phyloP scores from a whole-genome alignment of 92 coral and sea anemone species.

The Chrysogorgia sp. region DNA sequence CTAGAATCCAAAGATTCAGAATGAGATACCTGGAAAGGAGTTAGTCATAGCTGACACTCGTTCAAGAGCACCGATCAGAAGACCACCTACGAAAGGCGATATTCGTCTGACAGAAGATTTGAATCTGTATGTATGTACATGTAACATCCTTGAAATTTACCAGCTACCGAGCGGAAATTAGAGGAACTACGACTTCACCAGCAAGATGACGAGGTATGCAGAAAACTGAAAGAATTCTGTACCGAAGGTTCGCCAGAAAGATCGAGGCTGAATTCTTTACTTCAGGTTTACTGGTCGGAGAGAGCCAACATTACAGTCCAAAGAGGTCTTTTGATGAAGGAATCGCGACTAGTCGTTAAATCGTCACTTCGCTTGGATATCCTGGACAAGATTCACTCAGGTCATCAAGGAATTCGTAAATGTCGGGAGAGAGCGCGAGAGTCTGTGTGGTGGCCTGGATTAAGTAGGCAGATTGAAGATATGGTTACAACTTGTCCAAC shows the following conservation, averaged over 20 bases:
- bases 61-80: slow-evolving; percentile 55
- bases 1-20: slow-evolving; percentile 57
- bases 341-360: neutral
- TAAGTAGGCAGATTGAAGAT: too few relatives aligned
- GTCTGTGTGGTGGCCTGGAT: slow-evolving; percentile 29
- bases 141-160: slow-evolving; percentile 37
- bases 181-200: slow-evolving; percentile 52
- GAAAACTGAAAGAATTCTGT: slow-evolving; percentile 46
- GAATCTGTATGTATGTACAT: slow-evolving; percentile 43
- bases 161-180: slow-evolving; percentile 33
- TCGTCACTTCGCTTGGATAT: slow-evolving; percentile 2
- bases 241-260: slow-evolving; percentile 58
- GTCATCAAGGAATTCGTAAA: neutral
- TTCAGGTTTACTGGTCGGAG: slow-evolving; percentile 47
- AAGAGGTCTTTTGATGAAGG: slow-evolving; percentile 60
- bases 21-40: slow-evolving; percentile 57
- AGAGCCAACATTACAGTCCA: slow-evolving; percentile 39
- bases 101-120: slow-evolving; percentile 46
- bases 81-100: slow-evolving; percentile 45
- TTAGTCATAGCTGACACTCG: slow-evolving; percentile 53
- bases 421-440: slow-evolving; percentile 7
- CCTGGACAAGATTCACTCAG: too few relatives aligned
- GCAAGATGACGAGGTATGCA: slow-evolving; percentile 55
- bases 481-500: slow-evolving; percentile 34
- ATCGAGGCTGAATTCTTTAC: slow-evolving; percentile 11